Conservation (phyloP, 2,888 invertebrate genomes). For the Lochmaea capreae region DNA sequence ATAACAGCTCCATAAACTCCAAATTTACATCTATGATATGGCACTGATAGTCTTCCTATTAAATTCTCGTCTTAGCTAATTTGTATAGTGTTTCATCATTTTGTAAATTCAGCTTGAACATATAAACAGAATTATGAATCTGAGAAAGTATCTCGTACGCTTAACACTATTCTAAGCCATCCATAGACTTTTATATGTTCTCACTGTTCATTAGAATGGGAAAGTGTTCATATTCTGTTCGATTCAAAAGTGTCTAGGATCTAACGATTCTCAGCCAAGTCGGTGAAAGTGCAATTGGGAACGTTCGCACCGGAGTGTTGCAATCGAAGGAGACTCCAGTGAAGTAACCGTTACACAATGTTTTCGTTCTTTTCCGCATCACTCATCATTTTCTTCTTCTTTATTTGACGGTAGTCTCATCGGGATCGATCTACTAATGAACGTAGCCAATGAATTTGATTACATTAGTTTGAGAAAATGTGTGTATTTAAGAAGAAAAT, state of each 20-base stretch:
- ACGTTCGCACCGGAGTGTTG: conserved; percentile 53
- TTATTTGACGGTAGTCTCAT: conserved; percentile 41
- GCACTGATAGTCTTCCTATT: too few relatives aligned
- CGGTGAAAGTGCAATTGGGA: conserved; percentile 47
- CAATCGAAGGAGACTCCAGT: conserved; percentile 57
- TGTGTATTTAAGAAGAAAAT: background rate
- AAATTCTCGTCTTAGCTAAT: too few relatives aligned
- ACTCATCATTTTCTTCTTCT: conserved; percentile 8
- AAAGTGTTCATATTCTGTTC: background rate
- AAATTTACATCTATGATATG: too few relatives aligned
- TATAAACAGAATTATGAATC: too few relatives aligned
- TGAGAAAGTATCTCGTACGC: too few relatives aligned
- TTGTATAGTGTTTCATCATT: too few relatives aligned
- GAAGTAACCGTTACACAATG: conserved; percentile 61
- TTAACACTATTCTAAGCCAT: background rate
- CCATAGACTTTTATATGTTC: background rate
- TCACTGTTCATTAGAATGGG: background rate
- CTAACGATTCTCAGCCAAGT: background rate
- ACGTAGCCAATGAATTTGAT: background rate
- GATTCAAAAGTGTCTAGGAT: background rate
- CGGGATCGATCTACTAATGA: conserved; percentile 40
- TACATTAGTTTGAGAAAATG: background rate
- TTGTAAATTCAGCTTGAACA: too few relatives aligned
- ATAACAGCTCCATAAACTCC: too few relatives aligned
- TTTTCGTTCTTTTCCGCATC: conserved; percentile 44